Conservation (phyloP, 2,113 vertebrate species). For the Pipra filicauda region DNA sequence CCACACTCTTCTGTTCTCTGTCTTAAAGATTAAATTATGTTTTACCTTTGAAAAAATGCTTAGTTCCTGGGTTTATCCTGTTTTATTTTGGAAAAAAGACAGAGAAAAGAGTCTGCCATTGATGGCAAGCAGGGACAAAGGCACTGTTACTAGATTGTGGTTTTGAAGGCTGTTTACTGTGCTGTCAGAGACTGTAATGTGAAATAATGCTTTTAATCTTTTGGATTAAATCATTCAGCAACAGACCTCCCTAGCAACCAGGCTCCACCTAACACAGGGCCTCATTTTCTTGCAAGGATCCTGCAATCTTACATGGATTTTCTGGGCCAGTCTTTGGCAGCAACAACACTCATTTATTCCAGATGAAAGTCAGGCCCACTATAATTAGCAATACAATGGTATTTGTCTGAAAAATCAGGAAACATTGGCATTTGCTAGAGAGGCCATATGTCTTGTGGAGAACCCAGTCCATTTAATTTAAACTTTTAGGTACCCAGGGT, state of each 20-base stretch:
- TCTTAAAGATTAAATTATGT: not conserved
- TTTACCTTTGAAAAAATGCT: not conserved
- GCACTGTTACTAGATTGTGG: not conserved
- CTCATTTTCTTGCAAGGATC: not conserved
- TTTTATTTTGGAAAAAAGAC: not conserved
- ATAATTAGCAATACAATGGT: not conserved
- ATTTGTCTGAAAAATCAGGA: slow-evolving; percentile 4
- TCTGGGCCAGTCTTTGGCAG: not conserved
- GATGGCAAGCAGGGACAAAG: not conserved
- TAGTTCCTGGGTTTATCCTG: not conserved
- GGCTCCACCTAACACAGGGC: not conserved
- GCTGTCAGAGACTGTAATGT: slow-evolving; percentile 38
- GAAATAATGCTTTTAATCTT: slow-evolving; percentile 31
- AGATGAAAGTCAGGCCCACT: slow-evolving; percentile 6
- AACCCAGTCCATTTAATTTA: not conserved
- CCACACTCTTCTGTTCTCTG: not conserved
- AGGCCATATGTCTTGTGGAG: not conserved
- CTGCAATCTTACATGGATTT: not conserved
- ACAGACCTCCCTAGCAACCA: slow-evolving; percentile 18
- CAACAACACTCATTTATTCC: slow-evolving; percentile 9
- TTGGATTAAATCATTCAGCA: slow-evolving; percentile 5
- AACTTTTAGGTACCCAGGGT: not conserved
- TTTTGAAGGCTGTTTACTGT: slow-evolving; percentile 22
- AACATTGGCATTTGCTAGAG: not conserved
- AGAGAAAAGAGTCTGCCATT: not conserved